Conservation (phyloP, 2,113 vertebrate genomes). For the Ornithorhynchus anatinus region DNA sequence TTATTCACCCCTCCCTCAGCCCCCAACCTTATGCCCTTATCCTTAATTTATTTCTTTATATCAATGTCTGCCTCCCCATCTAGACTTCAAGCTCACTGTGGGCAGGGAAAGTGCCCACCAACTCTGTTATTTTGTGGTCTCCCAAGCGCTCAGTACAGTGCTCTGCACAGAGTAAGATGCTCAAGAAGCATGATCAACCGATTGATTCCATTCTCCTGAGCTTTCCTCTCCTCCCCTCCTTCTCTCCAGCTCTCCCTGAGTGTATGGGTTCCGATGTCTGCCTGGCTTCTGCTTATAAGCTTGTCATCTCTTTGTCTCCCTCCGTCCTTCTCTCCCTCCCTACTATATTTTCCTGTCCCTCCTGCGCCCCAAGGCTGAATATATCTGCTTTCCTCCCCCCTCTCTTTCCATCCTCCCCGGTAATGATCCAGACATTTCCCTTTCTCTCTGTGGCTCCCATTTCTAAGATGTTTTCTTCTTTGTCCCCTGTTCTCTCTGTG, state of each 20-base stretch:
- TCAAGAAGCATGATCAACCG: too few species aligned
- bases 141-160: too few species aligned
- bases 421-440: background rate
- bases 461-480: background rate
- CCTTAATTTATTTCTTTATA: too few species aligned
- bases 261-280: background rate
- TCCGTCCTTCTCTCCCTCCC: background rate
- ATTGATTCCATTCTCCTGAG: too few species aligned
- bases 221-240: conserved; percentile 7
- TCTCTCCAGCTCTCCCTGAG: background rate
- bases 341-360: background rate
- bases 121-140: too few species aligned
- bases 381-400: background rate
- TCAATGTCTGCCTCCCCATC: too few species aligned
- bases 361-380: background rate
- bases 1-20: too few species aligned
- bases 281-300: background rate
- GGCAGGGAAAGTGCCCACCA: too few species aligned
- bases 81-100: too few species aligned
- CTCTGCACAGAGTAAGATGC: too few species aligned
- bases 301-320: background rate
- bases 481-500: too few species aligned
- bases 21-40: too few species aligned
- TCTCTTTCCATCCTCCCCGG: background rate
- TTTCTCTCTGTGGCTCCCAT: background rate